Percentiles rank a stretch among this genome's conserved stretches.
These are phyloP conservation scores for Luperina nickerlii DNA, from an alignment of 2,888 invertebrate genomes.

Conservation along the genomic window DNA sequence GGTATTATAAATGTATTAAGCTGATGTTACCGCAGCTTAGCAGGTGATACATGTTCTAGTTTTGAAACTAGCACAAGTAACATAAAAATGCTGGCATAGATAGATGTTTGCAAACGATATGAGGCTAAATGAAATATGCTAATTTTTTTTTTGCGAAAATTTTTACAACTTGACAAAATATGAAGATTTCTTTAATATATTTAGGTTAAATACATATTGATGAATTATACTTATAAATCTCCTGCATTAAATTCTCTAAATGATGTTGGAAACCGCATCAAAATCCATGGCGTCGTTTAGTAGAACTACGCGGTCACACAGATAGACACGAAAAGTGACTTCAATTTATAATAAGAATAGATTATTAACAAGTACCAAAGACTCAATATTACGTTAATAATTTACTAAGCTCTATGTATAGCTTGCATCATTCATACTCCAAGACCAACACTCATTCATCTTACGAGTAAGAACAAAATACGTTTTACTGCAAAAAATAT, in stretches of 20 bases:
- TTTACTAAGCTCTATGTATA: not conserved
- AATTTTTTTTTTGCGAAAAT: not conserved
- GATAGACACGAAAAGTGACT: not conserved
- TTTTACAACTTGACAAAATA: not conserved
- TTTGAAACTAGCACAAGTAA: slow-evolving; percentile 19
- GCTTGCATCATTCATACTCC: slow-evolving; percentile 31
- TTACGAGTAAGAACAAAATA: slow-evolving; percentile 3
- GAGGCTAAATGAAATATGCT: not conserved
- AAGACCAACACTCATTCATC: slow-evolving; percentile 32
- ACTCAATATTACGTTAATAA: not conserved
- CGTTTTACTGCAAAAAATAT: slow-evolving; percentile 28
- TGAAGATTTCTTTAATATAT: not conserved
- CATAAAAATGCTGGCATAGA: slow-evolving; percentile 15
- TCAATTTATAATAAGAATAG: not conserved
- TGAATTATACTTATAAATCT: not conserved
- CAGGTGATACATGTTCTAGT: slow-evolving; percentile 21
- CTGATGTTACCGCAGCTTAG: slow-evolving; percentile 12
- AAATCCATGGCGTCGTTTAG: not conserved
- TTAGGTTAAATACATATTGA: not conserved
- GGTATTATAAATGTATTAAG: slow-evolving; percentile 48
- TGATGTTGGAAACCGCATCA: not conserved
- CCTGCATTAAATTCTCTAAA: not conserved
- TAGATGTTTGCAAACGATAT: slow-evolving; percentile 9
- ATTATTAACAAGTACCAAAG: not conserved
- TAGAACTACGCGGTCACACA: not conserved